Evolutionary conservation across 2,888 invertebrate species (phyloP).

Genomic region (Diloba caeruleocephala): DNA sequence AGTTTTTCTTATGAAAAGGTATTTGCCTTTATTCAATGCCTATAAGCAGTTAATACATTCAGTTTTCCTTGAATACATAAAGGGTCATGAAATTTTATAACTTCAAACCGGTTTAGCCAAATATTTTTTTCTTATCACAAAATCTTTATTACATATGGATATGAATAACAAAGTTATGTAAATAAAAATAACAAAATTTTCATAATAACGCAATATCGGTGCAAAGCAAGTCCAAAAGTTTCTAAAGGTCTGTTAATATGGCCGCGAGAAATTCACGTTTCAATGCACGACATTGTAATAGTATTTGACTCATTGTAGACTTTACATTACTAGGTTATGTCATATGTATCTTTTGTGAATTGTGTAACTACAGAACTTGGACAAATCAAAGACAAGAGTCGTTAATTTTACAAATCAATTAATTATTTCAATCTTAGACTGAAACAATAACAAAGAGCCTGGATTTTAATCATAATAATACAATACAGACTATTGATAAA

Average conservation of each 20-base stretch:
- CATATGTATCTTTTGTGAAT: no score
- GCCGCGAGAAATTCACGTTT: constrained; percentile 5
- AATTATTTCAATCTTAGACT: no score
- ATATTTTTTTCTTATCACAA: constrained; percentile 2
- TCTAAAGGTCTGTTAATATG: constrained; percentile 1
- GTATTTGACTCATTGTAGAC: constrained; percentile 1
- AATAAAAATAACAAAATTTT: constrained; percentile 18
- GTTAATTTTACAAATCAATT: no score
- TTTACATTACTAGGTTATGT: no score
- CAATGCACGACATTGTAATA: constrained; percentile 6
- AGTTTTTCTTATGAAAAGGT: no score
- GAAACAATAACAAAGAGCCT: no score
- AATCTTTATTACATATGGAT: constrained; percentile 10
- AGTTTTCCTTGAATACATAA: neutral
- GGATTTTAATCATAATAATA: no score
- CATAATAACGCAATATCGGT: constrained; percentile 13
- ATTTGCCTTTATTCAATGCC: no score
- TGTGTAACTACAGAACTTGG: no score
- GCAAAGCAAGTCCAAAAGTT: constrained; percentile 3
- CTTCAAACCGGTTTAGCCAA: neutral
- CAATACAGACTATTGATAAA: no score
- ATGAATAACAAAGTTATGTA: constrained; percentile 24
- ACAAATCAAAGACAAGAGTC: no score
- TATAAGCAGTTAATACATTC: neutral
- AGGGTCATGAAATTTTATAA: neutral